Percentiles rank a stretch among this genome's conserved stretches.
Conservation (phyloP, 1,140 invertebrate species). For the Phortica variegata region DNA sequence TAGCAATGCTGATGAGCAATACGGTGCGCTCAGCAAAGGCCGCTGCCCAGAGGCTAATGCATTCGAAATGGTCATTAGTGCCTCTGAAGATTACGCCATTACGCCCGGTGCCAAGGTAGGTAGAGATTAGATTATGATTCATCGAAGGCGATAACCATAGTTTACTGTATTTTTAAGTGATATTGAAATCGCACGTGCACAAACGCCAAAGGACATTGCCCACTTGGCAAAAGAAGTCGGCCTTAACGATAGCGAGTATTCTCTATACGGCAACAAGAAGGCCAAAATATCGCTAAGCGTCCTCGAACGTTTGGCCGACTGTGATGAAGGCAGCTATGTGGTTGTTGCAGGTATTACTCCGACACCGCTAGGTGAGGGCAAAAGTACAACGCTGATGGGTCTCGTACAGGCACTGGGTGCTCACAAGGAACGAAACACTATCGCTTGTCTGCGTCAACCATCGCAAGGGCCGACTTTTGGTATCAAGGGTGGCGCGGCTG, state of each 20-base stretch:
- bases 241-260: conserved; percentile 77
- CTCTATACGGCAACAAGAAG: conserved; percentile 90
- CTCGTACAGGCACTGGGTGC: conserved; percentile 89
- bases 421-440: conserved; percentile 81
- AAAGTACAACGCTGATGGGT: conserved; percentile 94
- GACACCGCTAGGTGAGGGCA: conserved; percentile 95
- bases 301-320: conserved; percentile 71
- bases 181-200: conserved; percentile 83
- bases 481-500: conserved; percentile 73
- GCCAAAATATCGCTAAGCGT: conserved; percentile 90
- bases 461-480: conserved; percentile 99
- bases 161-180: conserved; percentile 64
- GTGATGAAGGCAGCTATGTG: conserved; percentile 85
- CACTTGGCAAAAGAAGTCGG: conserved; percentile 84
- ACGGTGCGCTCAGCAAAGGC: conserved; percentile 82
- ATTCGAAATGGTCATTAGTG: conserved; percentile 66
- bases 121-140: background rate
- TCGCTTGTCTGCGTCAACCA: conserved; percentile 96
- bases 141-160: background rate
- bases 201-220: conserved; percentile 83
- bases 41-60: conserved; percentile 61
- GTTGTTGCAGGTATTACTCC: conserved; percentile 96
- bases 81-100: conserved; percentile 63
- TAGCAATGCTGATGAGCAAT: conserved; percentile 97
- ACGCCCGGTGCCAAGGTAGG: conserved; percentile 72